Percentiles rank a stretch among this genome's conserved stretches.
These are phyloP conservation scores for Sycophila sp. DNA, from an alignment of 1,140 invertebrate genomes.

Conservation along the genomic window DNA sequence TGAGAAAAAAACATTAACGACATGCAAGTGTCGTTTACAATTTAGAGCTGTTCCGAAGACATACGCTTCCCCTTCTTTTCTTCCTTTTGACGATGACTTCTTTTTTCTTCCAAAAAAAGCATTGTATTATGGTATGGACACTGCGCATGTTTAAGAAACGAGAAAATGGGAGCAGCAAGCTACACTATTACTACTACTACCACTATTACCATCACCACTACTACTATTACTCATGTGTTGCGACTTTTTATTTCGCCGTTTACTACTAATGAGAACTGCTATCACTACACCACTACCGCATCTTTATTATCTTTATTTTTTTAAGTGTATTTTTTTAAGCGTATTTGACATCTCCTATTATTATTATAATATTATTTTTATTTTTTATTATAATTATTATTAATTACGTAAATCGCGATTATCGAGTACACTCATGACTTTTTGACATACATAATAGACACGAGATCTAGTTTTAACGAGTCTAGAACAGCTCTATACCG, in stretches of 20 bases:
- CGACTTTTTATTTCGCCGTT: conserved; percentile 10
- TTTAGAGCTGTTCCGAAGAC: conserved; percentile 36
- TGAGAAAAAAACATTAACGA: conserved; percentile 18
- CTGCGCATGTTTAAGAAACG: neutral
- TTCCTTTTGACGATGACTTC: conserved; percentile 4
- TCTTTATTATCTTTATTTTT: conserved; percentile 25
- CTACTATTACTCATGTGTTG: too few relatives aligned
- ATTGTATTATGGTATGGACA: neutral
- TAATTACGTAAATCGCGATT: conserved; percentile 9
- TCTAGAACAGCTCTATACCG: conserved; percentile 59
- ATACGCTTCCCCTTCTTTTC: conserved; percentile 25
- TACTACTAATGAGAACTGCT: conserved; percentile 2
- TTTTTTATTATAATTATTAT: neutral
- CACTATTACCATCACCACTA: too few relatives aligned
- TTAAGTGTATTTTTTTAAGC: conserved; percentile 27
- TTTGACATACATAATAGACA: conserved; percentile 22
- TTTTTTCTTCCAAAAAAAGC: conserved; percentile 25
- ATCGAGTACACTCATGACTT: conserved; percentile 38
- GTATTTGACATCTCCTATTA: conserved; percentile 24
- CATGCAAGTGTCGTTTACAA: conserved; percentile 29
- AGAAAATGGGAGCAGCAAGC: neutral
- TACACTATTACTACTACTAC: neutral
- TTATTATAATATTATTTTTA: conserved; percentile 20
- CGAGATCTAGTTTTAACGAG: conserved; percentile 37
- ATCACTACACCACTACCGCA: conserved; percentile 2